Base-by-base conservation (phyloP, 2,113 vertebrate genomes). In the Cepphus grylle region DNA sequence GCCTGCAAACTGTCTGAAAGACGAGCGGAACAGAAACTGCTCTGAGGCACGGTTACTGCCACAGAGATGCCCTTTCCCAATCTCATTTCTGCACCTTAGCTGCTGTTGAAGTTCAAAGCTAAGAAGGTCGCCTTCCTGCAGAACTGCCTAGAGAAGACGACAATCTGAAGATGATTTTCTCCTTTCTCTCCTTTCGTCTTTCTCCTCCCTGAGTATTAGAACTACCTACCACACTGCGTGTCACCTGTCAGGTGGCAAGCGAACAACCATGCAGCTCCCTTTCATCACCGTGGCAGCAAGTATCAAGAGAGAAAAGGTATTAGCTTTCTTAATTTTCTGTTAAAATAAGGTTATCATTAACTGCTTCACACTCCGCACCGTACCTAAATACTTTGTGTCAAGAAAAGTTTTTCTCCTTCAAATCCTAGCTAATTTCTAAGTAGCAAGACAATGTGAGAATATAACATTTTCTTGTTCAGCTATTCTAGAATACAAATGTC, bases 1-100 rank as follows among this genome's bases (percentile, higher is more conserved):
- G 90, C 83, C 90, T 91, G 85, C 81, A 96, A 87, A 93, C 81
- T 43, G 78, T 49, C 79, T 94, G 82, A 92, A 86, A 43, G 55
- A 90, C 22, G 45, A 88, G 50, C 49, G 70, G 96, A 93, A 96
- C 36, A 84, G 76, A 77, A 90, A 88, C 72, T 67, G 82, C 86
- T 90, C 72, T 78, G 56, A 95, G 77, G 63, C 43, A 81, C 10
- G 27, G 43, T 42, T 72, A 62, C 55, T 81, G 88, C 42, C 50
- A 62, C 18, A 43, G 32, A 90, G 69, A 83, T 55, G 72, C 45
- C 47, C 72, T 71, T 81, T 77, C 53, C 83, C 53, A 21, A 45
- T 74, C 49, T 71, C 25, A 79, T 70, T 91, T 87, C 92, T 89
- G 88, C 61, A 89, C n/a, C 63, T 62, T 19, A 38, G 45, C 38